Evolutionary conservation across 2,888 invertebrate genomes (phyloP).

Genomic region (Schizaphis graminum): DNA sequence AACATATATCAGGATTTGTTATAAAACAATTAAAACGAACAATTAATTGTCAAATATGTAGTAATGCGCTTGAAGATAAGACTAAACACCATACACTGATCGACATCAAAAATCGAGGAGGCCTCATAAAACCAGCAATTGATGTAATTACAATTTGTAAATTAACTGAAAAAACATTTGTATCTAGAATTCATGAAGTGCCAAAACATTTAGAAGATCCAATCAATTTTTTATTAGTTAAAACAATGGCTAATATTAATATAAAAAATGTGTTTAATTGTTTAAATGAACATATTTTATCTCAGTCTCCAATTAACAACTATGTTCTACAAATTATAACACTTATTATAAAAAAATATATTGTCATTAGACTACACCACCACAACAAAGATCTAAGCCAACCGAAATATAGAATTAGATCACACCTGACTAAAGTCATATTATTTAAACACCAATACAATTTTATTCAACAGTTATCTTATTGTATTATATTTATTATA

Average conservation of each 20-base stretch:
- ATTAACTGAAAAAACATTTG: background rate
- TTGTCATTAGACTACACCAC: background rate
- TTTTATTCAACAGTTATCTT: no score
- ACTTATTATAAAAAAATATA: background rate
- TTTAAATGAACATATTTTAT: constrained; percentile 30
- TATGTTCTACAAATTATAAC: background rate
- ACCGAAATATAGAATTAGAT: no score
- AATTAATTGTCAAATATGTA: background rate
- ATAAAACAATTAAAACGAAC: background rate
- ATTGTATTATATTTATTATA: no score
- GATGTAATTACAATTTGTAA: background rate
- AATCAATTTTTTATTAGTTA: background rate
- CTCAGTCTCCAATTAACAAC: background rate
- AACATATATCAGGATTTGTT: background rate
- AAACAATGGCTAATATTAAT: background rate
- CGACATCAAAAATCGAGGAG: constrained; percentile 22
- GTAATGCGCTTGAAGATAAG: background rate
- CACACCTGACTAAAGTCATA: no score
- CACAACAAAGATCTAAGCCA: no score
- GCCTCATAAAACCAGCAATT: background rate
- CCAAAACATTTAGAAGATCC: background rate
- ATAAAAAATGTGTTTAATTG: background rate
- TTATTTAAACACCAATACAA: no score
- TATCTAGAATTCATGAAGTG: background rate
- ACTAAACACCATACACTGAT: background rate